Conservation (phyloP, 1,140 invertebrate genomes). For the Listronotus bonariensis region DNA sequence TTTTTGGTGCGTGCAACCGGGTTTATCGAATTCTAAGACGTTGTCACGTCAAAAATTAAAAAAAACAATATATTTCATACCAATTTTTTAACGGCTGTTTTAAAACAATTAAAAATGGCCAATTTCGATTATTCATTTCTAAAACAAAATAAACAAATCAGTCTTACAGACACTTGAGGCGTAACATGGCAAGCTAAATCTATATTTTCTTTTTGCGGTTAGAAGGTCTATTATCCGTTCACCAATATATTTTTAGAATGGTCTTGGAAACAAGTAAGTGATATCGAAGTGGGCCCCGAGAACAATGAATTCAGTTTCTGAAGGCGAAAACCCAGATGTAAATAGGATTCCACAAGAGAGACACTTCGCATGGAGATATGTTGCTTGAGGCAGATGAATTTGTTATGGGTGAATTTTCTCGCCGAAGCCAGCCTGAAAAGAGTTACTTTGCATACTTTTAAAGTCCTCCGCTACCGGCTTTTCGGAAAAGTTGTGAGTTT, state of each 20-base stretch:
- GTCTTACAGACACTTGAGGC: background rate
- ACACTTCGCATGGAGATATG: conserved; percentile 7
- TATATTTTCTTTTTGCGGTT: conserved; percentile 29
- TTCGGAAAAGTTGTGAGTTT: too few relatives aligned
- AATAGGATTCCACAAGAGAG: conserved; percentile 38
- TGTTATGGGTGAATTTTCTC: too few relatives aligned
- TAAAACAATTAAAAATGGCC: too few relatives aligned
- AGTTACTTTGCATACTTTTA: too few relatives aligned
- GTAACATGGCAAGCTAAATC: conserved; percentile 18
- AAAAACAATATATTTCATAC: too few relatives aligned
- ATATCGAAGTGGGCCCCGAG: conserved; percentile 44
- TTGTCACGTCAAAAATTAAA: too few relatives aligned
- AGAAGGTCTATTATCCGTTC: conserved; percentile 40
- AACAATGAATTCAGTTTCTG: conserved; percentile 34
- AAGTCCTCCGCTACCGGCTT: too few relatives aligned
- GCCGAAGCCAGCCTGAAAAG: too few relatives aligned
- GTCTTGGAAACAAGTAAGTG: conserved; percentile 47
- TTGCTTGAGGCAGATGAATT: background rate
- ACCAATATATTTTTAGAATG: conserved; percentile 44
- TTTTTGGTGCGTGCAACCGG: too few relatives aligned
- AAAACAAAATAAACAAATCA: background rate
- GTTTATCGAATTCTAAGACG: too few relatives aligned
- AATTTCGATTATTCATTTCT: background rate
- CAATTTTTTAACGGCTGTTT: too few relatives aligned
- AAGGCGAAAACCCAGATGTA: conserved; percentile 31